phyloP scores from a whole-genome alignment of 1,140 invertebrate species.

The Argopecten irradians region DNA sequence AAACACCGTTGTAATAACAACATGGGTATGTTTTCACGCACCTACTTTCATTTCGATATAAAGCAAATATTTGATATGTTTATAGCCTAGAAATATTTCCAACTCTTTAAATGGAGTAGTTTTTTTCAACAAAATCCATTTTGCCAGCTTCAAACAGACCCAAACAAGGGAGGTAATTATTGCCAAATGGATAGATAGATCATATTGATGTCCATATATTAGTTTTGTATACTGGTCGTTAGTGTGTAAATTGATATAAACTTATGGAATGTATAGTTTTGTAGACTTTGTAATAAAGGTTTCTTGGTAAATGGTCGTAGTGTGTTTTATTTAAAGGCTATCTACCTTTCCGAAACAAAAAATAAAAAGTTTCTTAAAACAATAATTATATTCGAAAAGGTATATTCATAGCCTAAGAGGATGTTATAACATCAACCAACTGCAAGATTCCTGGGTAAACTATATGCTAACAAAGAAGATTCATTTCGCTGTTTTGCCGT shows the following conservation, averaged over 20 bases:
- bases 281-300: slow-evolving; percentile 22
- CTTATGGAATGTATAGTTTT: slow-evolving; percentile 8
- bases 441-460: no score
- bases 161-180: not conserved
- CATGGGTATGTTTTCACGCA: not conserved
- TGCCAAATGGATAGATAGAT: not conserved
- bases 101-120: not conserved
- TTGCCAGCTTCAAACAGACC: not conserved
- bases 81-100: no score
- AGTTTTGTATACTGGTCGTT: not conserved
- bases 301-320: not conserved
- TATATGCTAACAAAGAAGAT: no score
- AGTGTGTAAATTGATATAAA: not conserved
- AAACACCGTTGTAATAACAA: not conserved
- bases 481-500: no score
- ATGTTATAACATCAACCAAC: no score
- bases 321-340: not conserved
- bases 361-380: no score
- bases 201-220: not conserved
- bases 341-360: no score
- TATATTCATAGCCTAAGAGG: no score
- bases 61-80: not conserved
- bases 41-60: not conserved
- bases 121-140: not conserved
- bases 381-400: no score